These are phyloP conservation scores for Ardeotis arabs DNA, from an alignment of 2,113 vertebrate species.

Conservation along the genomic window DNA sequence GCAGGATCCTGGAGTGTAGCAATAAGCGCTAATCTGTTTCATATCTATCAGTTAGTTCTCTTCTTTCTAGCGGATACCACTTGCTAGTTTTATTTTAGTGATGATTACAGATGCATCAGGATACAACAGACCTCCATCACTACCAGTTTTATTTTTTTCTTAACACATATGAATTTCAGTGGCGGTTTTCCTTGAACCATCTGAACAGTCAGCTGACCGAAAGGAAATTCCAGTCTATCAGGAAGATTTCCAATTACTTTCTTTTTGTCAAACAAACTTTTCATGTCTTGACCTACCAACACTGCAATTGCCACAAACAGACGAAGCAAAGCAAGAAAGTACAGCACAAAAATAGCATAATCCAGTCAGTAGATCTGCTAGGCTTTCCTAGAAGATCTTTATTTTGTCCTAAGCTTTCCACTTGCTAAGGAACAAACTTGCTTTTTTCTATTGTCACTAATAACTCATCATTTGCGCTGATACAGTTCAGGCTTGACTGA, in stretches of 20 bases:
- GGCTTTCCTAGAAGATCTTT: neutral
- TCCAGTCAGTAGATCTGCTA: neutral
- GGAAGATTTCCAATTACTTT: slow-evolving; percentile 9
- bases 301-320: neutral
- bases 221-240: slow-evolving; percentile 24
- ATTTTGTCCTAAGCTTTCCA: neutral
- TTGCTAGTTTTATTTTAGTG: neutral
- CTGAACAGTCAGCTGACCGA: neutral
- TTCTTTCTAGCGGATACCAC: neutral
- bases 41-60: neutral
- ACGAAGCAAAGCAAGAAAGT: neutral
- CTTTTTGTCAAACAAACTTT: neutral
- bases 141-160: neutral
- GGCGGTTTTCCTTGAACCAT: neutral
- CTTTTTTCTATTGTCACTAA: neutral
- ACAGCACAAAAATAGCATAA: neutral
- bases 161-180: neutral
- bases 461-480: neutral
- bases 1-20: neutral
- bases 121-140: neutral
- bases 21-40: neutral
- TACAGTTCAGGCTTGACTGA: neutral
- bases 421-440: neutral
- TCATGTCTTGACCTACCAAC: neutral
- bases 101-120: neutral